phyloP scores from a whole-genome alignment of 2,797 vertebrate species.

The Takifugu rubripes region DNA sequence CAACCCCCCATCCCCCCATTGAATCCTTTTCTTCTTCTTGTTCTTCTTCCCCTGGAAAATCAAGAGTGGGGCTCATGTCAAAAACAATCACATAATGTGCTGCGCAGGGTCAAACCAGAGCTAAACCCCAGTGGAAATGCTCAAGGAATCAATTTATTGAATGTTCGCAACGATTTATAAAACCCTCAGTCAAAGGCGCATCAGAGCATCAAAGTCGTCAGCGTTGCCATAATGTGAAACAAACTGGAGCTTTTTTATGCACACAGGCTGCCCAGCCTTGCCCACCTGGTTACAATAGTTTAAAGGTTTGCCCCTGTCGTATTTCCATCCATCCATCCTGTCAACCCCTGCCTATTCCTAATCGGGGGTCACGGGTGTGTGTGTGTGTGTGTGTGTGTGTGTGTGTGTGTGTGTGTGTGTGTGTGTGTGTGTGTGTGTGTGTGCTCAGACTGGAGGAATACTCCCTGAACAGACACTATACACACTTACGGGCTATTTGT shows the following conservation, averaged over 20 bases:
- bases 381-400: too few relatives aligned
- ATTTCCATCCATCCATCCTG: neutral
- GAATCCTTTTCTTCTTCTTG: conserved; percentile 29
- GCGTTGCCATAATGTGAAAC: conserved; percentile 17
- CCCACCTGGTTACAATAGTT: conserved; percentile 5
- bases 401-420: too few relatives aligned
- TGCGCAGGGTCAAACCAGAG: conserved; percentile 38
- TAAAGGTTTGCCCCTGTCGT: conserved; percentile 9
- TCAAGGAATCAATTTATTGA: conserved; percentile 50
- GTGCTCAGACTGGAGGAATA: too few relatives aligned
- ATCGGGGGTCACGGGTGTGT: too few relatives aligned
- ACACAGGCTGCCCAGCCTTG: conserved; percentile 1
- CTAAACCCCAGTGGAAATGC: conserved; percentile 33
- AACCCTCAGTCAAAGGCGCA: conserved; percentile 24
- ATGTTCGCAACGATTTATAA: conserved; percentile 27
- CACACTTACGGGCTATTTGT: too few relatives aligned
- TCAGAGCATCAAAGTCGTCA: conserved; percentile 32
- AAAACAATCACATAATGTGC: conserved; percentile 54
- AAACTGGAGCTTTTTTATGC: conserved; percentile 8
- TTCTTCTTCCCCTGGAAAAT: conserved; percentile 39
- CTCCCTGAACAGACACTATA: too few relatives aligned
- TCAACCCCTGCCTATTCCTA: too few relatives aligned
- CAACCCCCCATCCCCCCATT: conserved; percentile 1
- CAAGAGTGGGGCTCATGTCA: conserved; percentile 46
- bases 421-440: too few relatives aligned